Percentiles rank a stretch among this genome's conserved stretches.
Conservation (phyloP, 2,797 vertebrate genomes). For the Sitta carolinensis region DNA sequence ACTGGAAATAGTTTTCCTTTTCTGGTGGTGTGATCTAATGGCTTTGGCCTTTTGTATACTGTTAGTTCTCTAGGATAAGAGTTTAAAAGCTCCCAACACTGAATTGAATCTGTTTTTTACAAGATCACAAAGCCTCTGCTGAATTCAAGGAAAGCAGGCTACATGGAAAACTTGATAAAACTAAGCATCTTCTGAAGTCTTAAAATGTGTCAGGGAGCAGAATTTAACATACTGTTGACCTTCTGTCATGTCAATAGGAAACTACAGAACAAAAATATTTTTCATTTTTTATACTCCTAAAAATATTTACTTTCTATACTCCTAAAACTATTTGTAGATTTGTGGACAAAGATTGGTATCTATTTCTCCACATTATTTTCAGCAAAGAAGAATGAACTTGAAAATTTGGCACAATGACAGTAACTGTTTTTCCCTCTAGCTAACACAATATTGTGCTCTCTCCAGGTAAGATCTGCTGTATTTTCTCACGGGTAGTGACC, state of each 20-base stretch:
- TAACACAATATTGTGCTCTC: not conserved
- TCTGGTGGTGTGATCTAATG: not conserved
- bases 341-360: not conserved
- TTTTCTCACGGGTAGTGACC: not conserved
- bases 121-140: not conserved
- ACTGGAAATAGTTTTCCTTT: slow-evolving; percentile 16
- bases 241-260: not conserved
- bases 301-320: not conserved
- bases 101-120: not conserved
- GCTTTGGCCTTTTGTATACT: not conserved
- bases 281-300: not conserved
- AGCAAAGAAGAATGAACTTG: not conserved
- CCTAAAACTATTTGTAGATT: not conserved
- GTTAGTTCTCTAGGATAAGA: not conserved
- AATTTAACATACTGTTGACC: not conserved
- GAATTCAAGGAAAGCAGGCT: not conserved
- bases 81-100: not conserved
- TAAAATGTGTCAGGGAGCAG: not conserved
- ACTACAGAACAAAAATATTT: not conserved
- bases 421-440: not conserved
- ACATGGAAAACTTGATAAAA: not conserved
- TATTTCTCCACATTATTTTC: not conserved
- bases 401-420: not conserved
- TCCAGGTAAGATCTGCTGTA: not conserved
- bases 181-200: not conserved